Evolutionary conservation across 1,140 invertebrate species (phyloP).

Genomic region (Bombus haemorrhoidalis): DNA sequence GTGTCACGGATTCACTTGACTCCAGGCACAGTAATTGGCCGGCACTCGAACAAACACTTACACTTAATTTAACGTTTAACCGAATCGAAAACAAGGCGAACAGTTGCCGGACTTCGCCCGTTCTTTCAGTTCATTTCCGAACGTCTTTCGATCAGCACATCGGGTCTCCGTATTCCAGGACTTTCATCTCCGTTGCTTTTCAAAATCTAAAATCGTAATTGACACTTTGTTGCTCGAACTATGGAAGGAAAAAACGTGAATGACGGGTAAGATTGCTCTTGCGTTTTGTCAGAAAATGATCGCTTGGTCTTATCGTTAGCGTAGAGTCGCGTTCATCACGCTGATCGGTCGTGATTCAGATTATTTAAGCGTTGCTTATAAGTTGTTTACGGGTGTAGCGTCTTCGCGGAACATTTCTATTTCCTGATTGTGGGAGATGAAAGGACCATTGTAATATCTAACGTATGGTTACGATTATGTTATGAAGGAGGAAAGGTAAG

Average conservation of each 20-base stretch:
- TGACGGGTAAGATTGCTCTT: neutral
- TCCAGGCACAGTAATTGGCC: slow-evolving; percentile 28
- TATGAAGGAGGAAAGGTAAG: too few relatives aligned
- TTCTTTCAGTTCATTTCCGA: neutral
- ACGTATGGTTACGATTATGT: too few relatives aligned
- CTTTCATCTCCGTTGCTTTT: neutral
- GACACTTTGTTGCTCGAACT: neutral
- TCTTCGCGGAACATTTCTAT: too few relatives aligned
- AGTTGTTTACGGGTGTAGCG: too few relatives aligned
- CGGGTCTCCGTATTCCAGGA: neutral
- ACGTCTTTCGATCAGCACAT: too few relatives aligned
- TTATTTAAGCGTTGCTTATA: too few relatives aligned
- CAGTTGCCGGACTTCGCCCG: slow-evolving; percentile 5
- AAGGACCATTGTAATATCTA: too few relatives aligned
- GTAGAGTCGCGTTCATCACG: too few relatives aligned
- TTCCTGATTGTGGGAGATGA: too few relatives aligned
- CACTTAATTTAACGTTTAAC: slow-evolving; percentile 33
- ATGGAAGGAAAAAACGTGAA: neutral
- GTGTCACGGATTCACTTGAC: slow-evolving; percentile 56
- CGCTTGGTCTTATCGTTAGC: too few relatives aligned
- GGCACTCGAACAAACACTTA: slow-evolving; percentile 19
- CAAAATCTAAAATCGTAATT: neutral
- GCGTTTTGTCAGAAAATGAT: neutral
- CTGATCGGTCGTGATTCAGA: too few relatives aligned
- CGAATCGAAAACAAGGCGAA: slow-evolving; percentile 1